Base-by-base conservation (phyloP, 2,888 invertebrate species). In the Cetonia aurata region DNA sequence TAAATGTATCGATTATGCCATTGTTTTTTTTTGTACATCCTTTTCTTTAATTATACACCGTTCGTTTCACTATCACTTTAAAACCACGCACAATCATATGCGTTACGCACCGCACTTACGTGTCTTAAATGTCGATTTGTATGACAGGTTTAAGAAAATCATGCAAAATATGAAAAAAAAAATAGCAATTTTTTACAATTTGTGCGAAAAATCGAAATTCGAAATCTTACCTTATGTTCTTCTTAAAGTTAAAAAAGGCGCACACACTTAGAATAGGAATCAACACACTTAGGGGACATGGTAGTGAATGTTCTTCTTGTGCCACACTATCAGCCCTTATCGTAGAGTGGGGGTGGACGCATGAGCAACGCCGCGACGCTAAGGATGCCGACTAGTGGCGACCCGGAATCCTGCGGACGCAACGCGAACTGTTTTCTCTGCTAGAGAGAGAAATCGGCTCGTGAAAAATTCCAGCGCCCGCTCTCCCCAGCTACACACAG, bases 281-380 rank as follows among this genome's bases (percentile, higher is more conserved):
- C 83, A 84, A 83, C 83, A 84, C 85, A 84, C 85, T 85, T 84
- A 83, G 84, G 83, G 81, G 81, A 84, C 85, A 85, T 85, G 83
- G 84, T 84, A 83, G 83, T 84, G 85, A 85, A 85, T 85, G 84
- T 83, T 80, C 82, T 83, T 84, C 84, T 84, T 84, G 82, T 82
- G 82, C 82, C 83, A 83, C 83, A 84, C 84, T 84, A 85, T 84
- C 84, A 83, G 83, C 82, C 83, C 82, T 82, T 82, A 83, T 81
- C 83, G 83, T 80, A 82, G 82, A 83, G 84, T 83, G 85, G 84
- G 84, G 84, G 79, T 81, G 80, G 83, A 83, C 84, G 84, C 83
- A 84, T 83, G 84, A 83, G 84, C 83, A 83, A 81, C 84, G 85
- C 83, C 84, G 83, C 82, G 84, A 82, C 83, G 84, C 80, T 79